A percentile compares a stretch with the other conserved stretches of the same genome.
Conservation (phyloP, 2,888 invertebrate genomes). For the Pollenia labialis region DNA sequence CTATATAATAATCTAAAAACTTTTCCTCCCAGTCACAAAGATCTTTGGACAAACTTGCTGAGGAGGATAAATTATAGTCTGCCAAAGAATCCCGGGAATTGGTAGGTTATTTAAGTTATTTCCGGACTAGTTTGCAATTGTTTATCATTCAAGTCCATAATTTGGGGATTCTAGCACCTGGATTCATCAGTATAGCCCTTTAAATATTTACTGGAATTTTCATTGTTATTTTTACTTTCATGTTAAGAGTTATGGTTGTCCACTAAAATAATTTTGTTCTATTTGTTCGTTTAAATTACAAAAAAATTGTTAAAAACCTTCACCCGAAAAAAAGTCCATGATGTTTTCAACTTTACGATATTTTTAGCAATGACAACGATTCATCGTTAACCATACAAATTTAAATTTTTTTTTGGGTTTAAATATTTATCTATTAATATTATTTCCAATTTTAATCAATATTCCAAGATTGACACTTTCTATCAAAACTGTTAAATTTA, state of each 20-base stretch:
- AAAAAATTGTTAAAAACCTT: too few species aligned
- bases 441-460: too few species aligned
- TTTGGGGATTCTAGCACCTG: slow-evolving; percentile 64
- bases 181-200: neutral
- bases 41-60: slow-evolving; percentile 71
- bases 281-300: too few species aligned
- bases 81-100: slow-evolving; percentile 47
- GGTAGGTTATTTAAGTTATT: slow-evolving; percentile 72
- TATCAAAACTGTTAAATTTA: too few species aligned
- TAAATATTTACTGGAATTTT: neutral
- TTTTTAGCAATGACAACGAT: too few species aligned
- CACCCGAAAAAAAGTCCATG: too few species aligned
- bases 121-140: slow-evolving; percentile 74
- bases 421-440: too few species aligned
- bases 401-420: too few species aligned
- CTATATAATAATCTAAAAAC: slow-evolving; percentile 82
- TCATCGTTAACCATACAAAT: too few species aligned
- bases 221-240: neutral
- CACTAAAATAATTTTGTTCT: too few species aligned
- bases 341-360: too few species aligned
- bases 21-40: slow-evolving; percentile 82
- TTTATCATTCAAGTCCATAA: slow-evolving; percentile 71
- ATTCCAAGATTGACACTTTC: too few species aligned
- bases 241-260: slow-evolving; percentile 25
- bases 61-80: neutral